Evolutionary conservation across 1,140 invertebrate genomes (phyloP), one percentile per base, ranked within the genome.

Genomic region (Eupeodes corollae): DNA sequence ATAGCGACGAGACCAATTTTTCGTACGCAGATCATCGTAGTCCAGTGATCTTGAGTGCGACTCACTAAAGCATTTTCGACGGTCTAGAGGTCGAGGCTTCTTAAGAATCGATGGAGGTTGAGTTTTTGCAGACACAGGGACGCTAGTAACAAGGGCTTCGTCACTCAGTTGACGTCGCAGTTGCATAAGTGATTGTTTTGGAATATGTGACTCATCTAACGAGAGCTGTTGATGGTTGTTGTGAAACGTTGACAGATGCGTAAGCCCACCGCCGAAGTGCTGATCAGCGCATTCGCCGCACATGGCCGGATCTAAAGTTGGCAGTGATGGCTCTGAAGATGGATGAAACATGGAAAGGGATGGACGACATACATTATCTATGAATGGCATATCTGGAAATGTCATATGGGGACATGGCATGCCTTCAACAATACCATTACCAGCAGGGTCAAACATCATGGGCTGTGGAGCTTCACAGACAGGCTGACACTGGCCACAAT

Each of bases 231-330:
- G 12, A 12, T 35, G 3, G 14, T 35, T 35, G 12, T 12, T n/a
- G 14, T 35, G 14, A 12, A 35, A n/a, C 34, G 12, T 5, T 35
- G 34, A 35, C 10, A 63, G 62, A 9, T 53, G 63, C 10, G 56
- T 66, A 3, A 59, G 43, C 5, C 53, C 63, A 32, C 58, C 61
- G 37, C 63, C 48, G 15, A 65, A 66, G 42, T 65, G 63, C 47
- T 66, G 63, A 55, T 66, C 63, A 31, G 65, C 63, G 42, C 63
- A 66, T 47, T 66, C 62, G 32, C 60, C 63, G 38, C 63, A 66
- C 60, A 66, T 66, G 26, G 58, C 50, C 12, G 63, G 57, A 47
- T 65, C 63, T 49, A 59, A 51, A 40, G 63, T 52, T 51, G 61
- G 59, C 32, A 61, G 52, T 19, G 57, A 57, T 31, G 57, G 57